Percentiles rank a stretch among this genome's conserved stretches.
These are phyloP conservation scores for Lymantria dispar DNA, from an alignment of 2,888 invertebrate genomes.

Conservation along the genomic window DNA sequence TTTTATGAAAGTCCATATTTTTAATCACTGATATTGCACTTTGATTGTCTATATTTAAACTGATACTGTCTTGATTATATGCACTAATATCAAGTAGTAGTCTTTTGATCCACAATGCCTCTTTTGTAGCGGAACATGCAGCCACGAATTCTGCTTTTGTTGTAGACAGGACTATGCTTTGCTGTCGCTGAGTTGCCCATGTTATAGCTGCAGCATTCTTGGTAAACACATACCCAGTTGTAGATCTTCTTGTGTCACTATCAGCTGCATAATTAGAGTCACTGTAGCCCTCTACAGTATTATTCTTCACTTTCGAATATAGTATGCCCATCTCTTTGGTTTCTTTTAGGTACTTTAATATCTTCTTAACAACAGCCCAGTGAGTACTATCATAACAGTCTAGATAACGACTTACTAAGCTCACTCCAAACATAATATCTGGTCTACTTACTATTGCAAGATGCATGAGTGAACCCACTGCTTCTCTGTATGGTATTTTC, in stretches of 20 bases:
- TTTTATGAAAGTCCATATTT: conserved; percentile 4
- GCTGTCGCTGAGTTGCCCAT: conserved; percentile 11
- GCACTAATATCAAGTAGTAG: conserved; percentile 3
- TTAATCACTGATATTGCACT: conserved; percentile 7
- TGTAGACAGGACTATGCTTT: conserved; percentile 10
- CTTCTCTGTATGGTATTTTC: conserved; percentile 14
- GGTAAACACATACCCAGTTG: conserved; percentile 12
- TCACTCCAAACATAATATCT: conserved; percentile 21
- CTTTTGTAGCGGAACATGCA: conserved; percentile 6
- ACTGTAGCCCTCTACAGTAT: conserved; percentile 11
- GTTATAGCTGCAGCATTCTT: conserved; percentile 14
- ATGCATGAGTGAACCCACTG: conserved; percentile 12
- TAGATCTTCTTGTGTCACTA: conserved; percentile 6
- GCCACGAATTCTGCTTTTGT: conserved; percentile 11
- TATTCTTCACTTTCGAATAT: neutral
- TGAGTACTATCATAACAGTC: conserved; percentile 11
- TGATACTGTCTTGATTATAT: conserved; percentile 4
- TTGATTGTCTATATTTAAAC: conserved; percentile 6
- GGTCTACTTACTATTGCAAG: conserved; percentile 17
- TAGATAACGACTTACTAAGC: conserved; percentile 17
- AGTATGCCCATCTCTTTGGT: conserved; percentile 2
- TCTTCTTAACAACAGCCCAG: conserved; percentile 17
- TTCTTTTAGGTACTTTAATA: conserved; percentile 10
- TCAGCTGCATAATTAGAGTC: conserved; percentile 24
- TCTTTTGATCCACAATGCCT: conserved; percentile 3